Evolutionary conservation across 2,888 invertebrate genomes (phyloP).

Genomic region (Chymomyza caudatula): DNA sequence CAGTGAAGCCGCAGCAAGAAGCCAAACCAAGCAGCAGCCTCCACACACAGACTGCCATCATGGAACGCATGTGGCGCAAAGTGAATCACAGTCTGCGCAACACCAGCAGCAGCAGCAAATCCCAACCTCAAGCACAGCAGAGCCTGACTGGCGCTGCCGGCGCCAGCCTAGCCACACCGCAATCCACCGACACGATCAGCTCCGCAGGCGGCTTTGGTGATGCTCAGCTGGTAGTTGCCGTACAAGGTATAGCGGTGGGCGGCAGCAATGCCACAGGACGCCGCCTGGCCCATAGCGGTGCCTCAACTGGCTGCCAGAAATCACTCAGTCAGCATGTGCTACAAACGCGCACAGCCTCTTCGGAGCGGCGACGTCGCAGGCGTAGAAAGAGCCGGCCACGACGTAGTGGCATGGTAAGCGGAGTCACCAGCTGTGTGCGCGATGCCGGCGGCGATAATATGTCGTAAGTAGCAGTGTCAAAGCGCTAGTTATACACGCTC

Average conservation of each 20-base stretch:
- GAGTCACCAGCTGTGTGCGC: conserved; percentile 71
- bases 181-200: conserved; percentile 75
- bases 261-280: conserved; percentile 76
- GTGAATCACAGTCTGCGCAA: conserved; percentile 78
- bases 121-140: conserved; percentile 27
- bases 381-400: conserved; percentile 76
- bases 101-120: conserved; percentile 45
- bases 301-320: conserved; percentile 59
- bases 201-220: conserved; percentile 77
- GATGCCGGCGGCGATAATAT: conserved; percentile 73
- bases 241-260: conserved; percentile 60
- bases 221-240: conserved; percentile 75
- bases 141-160: conserved; percentile 14
- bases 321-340: conserved; percentile 77
- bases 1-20: not conserved
- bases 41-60: conserved; percentile 29
- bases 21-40: not conserved
- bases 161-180: conserved; percentile 51
- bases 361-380: conserved; percentile 75
- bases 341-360: conserved; percentile 76
- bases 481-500: no score
- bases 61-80: conserved; percentile 79
- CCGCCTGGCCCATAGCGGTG: conserved; percentile 74
- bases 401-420: conserved; percentile 68
- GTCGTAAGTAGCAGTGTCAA: conserved; percentile 65